A percentile compares a stretch with the other conserved stretches of the same genome.
These are phyloP conservation scores for Monomorium pharaonis DNA, from an alignment of 1,140 invertebrate species.

Conservation along the genomic window DNA sequence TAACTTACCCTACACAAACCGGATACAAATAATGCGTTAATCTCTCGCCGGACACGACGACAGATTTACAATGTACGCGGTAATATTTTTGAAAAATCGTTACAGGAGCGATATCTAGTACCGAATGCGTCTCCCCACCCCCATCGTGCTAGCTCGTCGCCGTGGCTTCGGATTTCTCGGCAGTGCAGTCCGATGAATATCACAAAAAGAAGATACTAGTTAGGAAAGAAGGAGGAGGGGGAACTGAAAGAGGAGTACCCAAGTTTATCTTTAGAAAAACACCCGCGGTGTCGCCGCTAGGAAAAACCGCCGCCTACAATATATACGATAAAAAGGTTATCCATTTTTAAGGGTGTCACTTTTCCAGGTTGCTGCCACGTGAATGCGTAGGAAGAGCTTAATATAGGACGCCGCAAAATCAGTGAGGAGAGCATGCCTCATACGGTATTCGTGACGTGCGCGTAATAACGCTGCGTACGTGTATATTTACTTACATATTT, in stretches of 20 bases:
- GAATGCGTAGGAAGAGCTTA: slow-evolving; percentile 12
- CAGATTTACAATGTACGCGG: slow-evolving; percentile 14
- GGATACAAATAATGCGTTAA: slow-evolving; percentile 13
- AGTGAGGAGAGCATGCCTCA: neutral
- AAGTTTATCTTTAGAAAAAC: slow-evolving; percentile 18
- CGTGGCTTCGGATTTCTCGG: neutral
- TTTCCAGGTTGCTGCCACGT: neutral
- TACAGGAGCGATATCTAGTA: neutral
- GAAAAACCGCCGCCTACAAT: slow-evolving; percentile 16
- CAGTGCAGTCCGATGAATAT: slow-evolving; percentile 19
- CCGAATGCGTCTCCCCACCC: neutral
- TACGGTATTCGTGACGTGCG: slow-evolving; percentile 1
- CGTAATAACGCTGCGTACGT: neutral
- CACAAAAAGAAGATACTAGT: neutral
- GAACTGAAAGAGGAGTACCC: neutral
- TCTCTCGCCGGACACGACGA: neutral
- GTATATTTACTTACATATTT: neutral
- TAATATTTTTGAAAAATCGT: slow-evolving; percentile 25
- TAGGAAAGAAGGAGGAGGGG: no score
- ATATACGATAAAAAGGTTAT: slow-evolving; percentile 5
- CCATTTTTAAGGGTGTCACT: slow-evolving; percentile 6
- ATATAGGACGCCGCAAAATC: slow-evolving; percentile 17
- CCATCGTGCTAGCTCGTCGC: neutral
- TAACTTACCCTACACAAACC: no score
- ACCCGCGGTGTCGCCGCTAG: neutral